Base-by-base conservation (phyloP, 1,140 invertebrate species). In the Lepidotrigona ventralis region DNA sequence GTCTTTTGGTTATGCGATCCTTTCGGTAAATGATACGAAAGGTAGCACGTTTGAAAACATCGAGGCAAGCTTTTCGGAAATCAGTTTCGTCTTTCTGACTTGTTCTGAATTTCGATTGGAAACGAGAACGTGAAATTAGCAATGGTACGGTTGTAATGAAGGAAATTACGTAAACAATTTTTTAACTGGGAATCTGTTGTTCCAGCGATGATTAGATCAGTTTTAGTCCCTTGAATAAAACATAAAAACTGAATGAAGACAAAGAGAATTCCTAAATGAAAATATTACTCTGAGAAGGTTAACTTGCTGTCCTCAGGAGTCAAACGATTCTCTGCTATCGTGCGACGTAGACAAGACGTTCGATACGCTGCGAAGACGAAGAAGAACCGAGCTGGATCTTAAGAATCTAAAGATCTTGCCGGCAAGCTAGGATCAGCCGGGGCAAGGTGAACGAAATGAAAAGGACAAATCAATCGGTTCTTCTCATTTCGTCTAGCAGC, bases 401-500 rank as follows among this genome's bases (percentile, higher is more conserved):
- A 29, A 66, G 26, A 66, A 56, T 51, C 33, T n/a, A 8, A 29
- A 66, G 26, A 66, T 29, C 8, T 29, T 19, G 26, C 1, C 64
- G 19, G 58, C n/a, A 23, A n/a, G 23, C 23, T 23, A 60, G 58
- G 58, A 60, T 14, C 58, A 60, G 58, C 58, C 23, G 58, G 23
- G 58, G 23, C 58, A 79, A 79, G 81, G 56, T 79, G 69, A 83
- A 83, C 76, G 81, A 83, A 83, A 83, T 64, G 81, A 83, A 83
- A 78, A 81, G 69, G 60, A 86, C 74, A 63, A 84, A 86, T 89
- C 81, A 88, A 86, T 84, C 81, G 84, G 79, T 87, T 63, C 39
- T 60, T 71, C 82, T 90, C 82, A 86, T 87, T 85, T 87, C 84
- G 84, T 89, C 76, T 85, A 64, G 84, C 84, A 91, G 89, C 90